These are phyloP conservation scores for Pterois miles DNA, from an alignment of 2,797 vertebrate species.

Conservation along the genomic window DNA sequence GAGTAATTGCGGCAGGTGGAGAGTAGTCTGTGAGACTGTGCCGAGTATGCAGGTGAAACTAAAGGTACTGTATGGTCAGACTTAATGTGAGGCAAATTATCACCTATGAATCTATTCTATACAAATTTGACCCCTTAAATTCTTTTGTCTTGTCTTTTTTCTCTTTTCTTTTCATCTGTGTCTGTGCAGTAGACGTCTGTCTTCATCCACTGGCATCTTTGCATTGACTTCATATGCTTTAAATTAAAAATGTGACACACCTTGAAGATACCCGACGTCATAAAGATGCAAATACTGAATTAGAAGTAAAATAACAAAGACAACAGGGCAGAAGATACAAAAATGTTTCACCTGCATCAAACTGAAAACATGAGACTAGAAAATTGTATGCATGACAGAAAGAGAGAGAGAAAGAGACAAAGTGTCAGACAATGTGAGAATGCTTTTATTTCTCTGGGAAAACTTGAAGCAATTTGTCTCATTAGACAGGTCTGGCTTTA, in stretches of 20 bases:
- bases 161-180: too few relatives aligned
- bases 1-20: background rate
- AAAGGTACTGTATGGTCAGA: background rate
- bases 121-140: background rate
- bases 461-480: constrained; percentile 50
- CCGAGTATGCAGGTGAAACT: background rate
- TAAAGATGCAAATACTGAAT: constrained; percentile 6
- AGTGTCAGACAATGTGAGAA: constrained; percentile 11
- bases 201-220: background rate
- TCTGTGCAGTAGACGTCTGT: background rate
- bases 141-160: too few relatives aligned
- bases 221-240: background rate
- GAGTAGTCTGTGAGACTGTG: background rate
- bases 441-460: constrained; percentile 31
- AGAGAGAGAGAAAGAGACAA: background rate
- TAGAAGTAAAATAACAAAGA: background rate
- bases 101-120: background rate
- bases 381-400: background rate
- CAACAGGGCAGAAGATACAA: background rate
- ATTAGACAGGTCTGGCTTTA: constrained; percentile 58
- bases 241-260: background rate
- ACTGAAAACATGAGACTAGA: constrained; percentile 5
- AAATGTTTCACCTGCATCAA: background rate
- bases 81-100: background rate
- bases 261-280: background rate